A percentile compares a stretch with the other conserved stretches of the same genome.
Evolutionary conservation across 2,888 invertebrate species (phyloP).

Genomic region (Yponomeuta sedellus): DNA sequence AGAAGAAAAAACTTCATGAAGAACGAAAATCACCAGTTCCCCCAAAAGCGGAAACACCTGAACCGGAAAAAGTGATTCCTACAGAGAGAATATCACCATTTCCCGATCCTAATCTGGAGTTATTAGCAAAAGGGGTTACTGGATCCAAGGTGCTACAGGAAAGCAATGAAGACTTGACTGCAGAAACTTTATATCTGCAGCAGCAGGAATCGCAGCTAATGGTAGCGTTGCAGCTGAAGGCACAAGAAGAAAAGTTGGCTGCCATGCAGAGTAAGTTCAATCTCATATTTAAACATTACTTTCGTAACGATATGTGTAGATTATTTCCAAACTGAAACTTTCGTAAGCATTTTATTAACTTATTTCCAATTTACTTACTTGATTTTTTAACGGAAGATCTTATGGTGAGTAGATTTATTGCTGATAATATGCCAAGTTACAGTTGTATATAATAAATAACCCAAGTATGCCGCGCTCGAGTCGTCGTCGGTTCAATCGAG

Average conservation of each 20-base stretch:
- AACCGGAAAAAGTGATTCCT: slow-evolving; percentile 19
- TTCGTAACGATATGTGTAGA: no score
- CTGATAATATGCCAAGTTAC: no score
- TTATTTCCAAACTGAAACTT: no score
- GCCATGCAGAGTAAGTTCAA: slow-evolving; percentile 66
- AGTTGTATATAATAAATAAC: no score
- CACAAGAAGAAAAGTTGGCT: slow-evolving; percentile 77
- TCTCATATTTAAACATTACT: no score
- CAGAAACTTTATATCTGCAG: slow-evolving; percentile 74
- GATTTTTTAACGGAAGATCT: no score
- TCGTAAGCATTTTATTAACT: no score
- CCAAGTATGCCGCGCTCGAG: no score
- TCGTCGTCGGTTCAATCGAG: no score
- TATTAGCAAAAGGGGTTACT: slow-evolving; percentile 21
- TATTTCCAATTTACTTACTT: no score
- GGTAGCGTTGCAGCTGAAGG: slow-evolving; percentile 78
- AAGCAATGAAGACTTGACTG: slow-evolving; percentile 59
- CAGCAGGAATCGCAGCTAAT: slow-evolving; percentile 79
- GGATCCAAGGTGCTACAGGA: slow-evolving; percentile 31
- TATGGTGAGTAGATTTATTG: no score
- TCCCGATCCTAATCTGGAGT: neutral
- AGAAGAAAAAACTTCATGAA: slow-evolving; percentile 41
- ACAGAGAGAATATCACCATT: slow-evolving; percentile 15
- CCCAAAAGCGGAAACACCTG: slow-evolving; percentile 27
- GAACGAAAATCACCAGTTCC: slow-evolving; percentile 29